phyloP scores from a whole-genome alignment of 2,113 vertebrate genomes.

The Zapornia atra region DNA sequence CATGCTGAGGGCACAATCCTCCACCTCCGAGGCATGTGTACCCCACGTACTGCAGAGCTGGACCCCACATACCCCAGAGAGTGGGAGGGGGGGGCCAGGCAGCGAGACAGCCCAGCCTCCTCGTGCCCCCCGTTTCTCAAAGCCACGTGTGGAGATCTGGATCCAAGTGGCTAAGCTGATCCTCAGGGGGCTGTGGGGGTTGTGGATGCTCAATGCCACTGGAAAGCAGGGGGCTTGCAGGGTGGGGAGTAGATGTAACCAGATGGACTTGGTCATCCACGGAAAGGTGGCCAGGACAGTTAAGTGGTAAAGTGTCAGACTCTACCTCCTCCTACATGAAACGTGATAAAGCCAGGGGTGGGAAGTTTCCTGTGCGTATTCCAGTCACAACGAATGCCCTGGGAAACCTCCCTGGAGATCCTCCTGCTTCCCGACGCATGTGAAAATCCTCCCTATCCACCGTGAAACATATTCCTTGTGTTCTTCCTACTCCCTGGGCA shows the following conservation, averaged over 20 bases:
- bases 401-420: neutral
- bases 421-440: neutral
- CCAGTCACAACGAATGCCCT: neutral
- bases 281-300: neutral
- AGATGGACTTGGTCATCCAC: neutral
- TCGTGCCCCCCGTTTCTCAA: neutral
- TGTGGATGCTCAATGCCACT: neutral
- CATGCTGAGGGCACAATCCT: neutral
- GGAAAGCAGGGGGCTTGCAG: neutral
- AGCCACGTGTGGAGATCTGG: neutral
- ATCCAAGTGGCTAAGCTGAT: neutral
- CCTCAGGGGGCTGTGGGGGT: neutral
- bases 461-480: neutral
- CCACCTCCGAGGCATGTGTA: neutral
- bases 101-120: neutral
- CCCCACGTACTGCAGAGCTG: neutral
- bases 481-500: neutral
- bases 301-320: neutral
- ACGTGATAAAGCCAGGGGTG: neutral
- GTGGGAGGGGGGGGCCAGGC: neutral
- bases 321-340: rapidly evolving
- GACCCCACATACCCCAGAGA: neutral
- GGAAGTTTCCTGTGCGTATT: neutral
- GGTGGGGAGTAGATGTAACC: neutral
- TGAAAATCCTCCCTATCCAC: neutral